Percentiles rank a stretch among this genome's conserved stretches.
phyloP scores from a whole-genome alignment of 2,888 invertebrate genomes.

The Lordiphosa fenestrarum region DNA sequence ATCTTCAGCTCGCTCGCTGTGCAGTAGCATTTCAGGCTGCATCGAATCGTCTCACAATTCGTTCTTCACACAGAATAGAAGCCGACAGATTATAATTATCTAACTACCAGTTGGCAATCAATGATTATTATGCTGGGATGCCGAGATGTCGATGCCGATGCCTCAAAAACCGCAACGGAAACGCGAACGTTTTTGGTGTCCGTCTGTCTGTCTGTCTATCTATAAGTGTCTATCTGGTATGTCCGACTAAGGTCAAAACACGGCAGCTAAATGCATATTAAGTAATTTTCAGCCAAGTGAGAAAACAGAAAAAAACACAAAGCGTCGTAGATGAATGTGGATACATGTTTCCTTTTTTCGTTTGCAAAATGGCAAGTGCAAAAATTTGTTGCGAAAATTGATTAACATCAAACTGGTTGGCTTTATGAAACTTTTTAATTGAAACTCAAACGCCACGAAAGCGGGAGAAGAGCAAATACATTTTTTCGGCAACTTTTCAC shows the following conservation, averaged over 20 bases:
- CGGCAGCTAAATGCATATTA: slow-evolving; percentile 64
- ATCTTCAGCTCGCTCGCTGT: slow-evolving; percentile 10
- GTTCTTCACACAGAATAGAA: slow-evolving; percentile 2
- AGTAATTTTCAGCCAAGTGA: slow-evolving; percentile 44
- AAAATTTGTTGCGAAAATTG: slow-evolving; percentile 70
- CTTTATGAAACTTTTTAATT: slow-evolving; percentile 57
- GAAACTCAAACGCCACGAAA: slow-evolving; percentile 49
- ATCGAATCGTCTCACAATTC: slow-evolving; percentile 29
- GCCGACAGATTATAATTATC: slow-evolving; percentile 59
- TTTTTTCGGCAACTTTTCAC: slow-evolving; percentile 46
- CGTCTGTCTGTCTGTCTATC: background rate
- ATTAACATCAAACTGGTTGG: slow-evolving; percentile 68
- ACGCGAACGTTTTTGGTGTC: slow-evolving; percentile 41
- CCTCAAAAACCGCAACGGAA: slow-evolving; percentile 59
- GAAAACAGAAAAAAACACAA: slow-evolving; percentile 22
- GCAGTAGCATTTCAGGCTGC: slow-evolving; percentile 60
- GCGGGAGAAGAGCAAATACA: slow-evolving; percentile 30
- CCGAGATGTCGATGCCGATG: slow-evolving; percentile 21
- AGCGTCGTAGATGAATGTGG: slow-evolving; percentile 20
- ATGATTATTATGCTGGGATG: slow-evolving; percentile 26
- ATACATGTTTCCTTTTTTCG: slow-evolving; percentile 32
- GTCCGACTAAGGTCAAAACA: slow-evolving; percentile 56
- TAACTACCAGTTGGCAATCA: slow-evolving; percentile 46
- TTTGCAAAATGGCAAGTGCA: slow-evolving; percentile 63
- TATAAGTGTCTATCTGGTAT: slow-evolving; percentile 13